Base-by-base conservation (phyloP, 1,140 invertebrate species). In the Acyrthosiphon pisum region DNA sequence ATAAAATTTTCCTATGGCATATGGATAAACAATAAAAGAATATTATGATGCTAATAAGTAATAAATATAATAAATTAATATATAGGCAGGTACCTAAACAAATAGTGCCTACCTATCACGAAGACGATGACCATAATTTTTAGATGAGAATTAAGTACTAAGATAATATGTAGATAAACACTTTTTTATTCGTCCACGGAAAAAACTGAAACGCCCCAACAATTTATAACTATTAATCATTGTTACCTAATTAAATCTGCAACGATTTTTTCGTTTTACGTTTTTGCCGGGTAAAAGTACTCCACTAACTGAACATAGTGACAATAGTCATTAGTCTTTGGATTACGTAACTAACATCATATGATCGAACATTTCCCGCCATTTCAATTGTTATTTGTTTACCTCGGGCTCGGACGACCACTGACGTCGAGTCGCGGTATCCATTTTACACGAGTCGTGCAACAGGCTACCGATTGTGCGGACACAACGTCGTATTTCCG, bases 361-460 rank as follows among this genome's bases (percentile, higher is more conserved):
- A 41, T 7, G 1, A 14, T 44, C 6, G 3, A 60, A n/a, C 11
- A 7, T 44, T 90, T 90, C 89, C 89, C 89, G 89, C 89, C 89
- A 90, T 68, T 90, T 90, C 53, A 90, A 90, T 90, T 68, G 89
- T 90, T 68, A 44, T n/a, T 46, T 60, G 88, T 53, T 90, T 23
- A 56, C 50, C 84, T 30, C 14, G 14, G 44, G 7, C n/a, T 30
- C 20, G 53, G 53, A 56, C 68, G 68, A 76, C 23, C 41, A 41
- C 41, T 41, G 41, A 41, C 41, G n/a, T n/a, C n/a, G 41, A 46
- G 9, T 76, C 14, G 14, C 2, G n/a, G n/a, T 41, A 44, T 14
- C 9, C 83, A 26, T 41, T 84, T 1, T 26, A 44, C 83, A 84
- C 41, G 37, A 41, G 37, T 84, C 60, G 60, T 6, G 60, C 60